Percentiles rank a stretch among this genome's conserved stretches.
phyloP scores from a whole-genome alignment of 2,888 invertebrate species.

The Dryococelus australis region DNA sequence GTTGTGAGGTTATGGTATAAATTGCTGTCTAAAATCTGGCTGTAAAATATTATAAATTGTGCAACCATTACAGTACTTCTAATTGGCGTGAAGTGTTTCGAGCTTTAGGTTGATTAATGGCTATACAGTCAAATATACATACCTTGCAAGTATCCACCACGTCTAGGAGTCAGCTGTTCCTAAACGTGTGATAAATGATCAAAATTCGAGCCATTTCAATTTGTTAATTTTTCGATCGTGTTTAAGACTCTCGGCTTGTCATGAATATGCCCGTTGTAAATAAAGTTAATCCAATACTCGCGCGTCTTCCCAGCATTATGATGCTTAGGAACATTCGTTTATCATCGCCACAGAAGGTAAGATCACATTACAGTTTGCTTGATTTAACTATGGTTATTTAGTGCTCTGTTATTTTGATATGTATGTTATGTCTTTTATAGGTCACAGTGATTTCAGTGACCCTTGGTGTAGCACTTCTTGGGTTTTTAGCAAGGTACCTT shows the following conservation, averaged over 20 bases:
- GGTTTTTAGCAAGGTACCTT: conserved; percentile 81
- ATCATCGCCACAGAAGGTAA: conserved; percentile 76
- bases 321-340: conserved; percentile 62
- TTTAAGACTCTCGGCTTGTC: background rate
- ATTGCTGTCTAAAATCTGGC: background rate
- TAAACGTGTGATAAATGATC: background rate
- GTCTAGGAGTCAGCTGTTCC: background rate
- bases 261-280: conserved; percentile 59
- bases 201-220: background rate
- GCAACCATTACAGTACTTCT: too few species aligned
- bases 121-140: background rate
- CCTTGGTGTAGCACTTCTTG: conserved; percentile 82
- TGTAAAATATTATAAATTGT: background rate
- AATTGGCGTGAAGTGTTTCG: background rate
- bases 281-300: conserved; percentile 65
- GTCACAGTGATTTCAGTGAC: conserved; percentile 76
- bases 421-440: conserved; percentile 57
- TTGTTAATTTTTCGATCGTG: background rate
- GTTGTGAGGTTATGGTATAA: background rate
- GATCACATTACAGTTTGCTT: conserved; percentile 38
- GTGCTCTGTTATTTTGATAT: background rate
- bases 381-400: background rate
- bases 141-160: background rate
- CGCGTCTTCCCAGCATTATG: conserved; percentile 64
- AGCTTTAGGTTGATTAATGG: background rate